phyloP scores from a whole-genome alignment of 1,140 invertebrate genomes.

The Bombus fervidus region DNA sequence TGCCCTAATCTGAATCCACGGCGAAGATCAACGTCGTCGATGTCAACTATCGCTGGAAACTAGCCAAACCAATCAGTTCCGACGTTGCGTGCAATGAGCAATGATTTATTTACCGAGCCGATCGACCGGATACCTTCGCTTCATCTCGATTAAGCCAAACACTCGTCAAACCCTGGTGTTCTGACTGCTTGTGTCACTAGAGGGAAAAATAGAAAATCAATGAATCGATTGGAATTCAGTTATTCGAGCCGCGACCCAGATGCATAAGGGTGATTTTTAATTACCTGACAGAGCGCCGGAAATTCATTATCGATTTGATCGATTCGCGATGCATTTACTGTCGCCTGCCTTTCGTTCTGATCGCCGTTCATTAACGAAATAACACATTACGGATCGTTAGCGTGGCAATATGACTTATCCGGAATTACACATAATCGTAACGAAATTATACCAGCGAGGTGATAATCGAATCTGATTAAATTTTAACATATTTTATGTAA shows the following conservation, averaged over 20 bases:
- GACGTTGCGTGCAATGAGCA: conserved; percentile 69
- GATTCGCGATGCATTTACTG: conserved; percentile 28
- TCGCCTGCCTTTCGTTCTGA: background rate
- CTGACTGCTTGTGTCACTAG: background rate
- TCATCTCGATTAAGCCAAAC: conserved; percentile 52
- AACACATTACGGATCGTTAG: conserved; percentile 26
- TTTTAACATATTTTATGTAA: background rate
- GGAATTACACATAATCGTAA: conserved; percentile 7
- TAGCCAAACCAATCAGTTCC: conserved; percentile 68
- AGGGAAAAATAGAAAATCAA: conserved; percentile 47
- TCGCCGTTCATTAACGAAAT: conserved; percentile 33
- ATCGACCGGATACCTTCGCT: conserved; percentile 35
- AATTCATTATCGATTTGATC: conserved; percentile 44
- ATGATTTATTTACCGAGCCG: conserved; percentile 68
- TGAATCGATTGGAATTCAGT: conserved; percentile 39
- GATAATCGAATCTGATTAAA: background rate
- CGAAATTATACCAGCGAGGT: background rate
- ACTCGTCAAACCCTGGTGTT: conserved; percentile 3
- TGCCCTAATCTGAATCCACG: conserved; percentile 62
- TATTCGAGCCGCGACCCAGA: conserved; percentile 35
- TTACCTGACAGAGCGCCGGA: conserved; percentile 13
- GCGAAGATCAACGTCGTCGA: conserved; percentile 68
- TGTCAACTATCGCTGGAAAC: conserved; percentile 63
- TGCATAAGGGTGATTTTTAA: conserved; percentile 47
- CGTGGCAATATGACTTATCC: background rate